Conservation (phyloP, 30 jellyfish, hydroid and myxozoan genomes). For the Aurelia aurita complex sp. Pacific region DNA sequence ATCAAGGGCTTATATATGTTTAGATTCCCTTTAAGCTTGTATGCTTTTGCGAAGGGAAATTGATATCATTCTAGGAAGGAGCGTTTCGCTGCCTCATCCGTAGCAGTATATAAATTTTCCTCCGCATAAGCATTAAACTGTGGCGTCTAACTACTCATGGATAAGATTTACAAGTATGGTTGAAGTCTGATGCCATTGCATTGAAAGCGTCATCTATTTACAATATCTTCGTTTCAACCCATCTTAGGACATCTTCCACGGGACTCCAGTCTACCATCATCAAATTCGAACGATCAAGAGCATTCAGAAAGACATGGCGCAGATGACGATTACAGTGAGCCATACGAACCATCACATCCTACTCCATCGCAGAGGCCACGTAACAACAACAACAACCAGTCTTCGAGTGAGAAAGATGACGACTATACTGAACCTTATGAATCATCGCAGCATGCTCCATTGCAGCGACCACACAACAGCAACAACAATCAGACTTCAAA, state of each 20-base stretch:
- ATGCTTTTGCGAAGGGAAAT: too few relatives aligned
- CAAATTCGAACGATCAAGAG: background rate
- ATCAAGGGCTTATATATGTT: too few relatives aligned
- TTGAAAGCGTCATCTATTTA: too few relatives aligned
- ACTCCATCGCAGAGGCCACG: background rate
- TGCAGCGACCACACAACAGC: background rate
- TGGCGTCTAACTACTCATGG: too few relatives aligned
- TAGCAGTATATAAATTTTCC: too few relatives aligned
- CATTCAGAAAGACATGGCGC: background rate
- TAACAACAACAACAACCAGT: background rate
- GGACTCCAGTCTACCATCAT: background rate
- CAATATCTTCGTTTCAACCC: too few relatives aligned
- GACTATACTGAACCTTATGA: constrained; percentile 60
- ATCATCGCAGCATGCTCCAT: background rate
- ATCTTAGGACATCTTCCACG: background rate
- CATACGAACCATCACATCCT: constrained; percentile 12
- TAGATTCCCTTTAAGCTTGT: too few relatives aligned
- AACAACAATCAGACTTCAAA: constrained; percentile 26
- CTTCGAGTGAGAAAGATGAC: background rate
- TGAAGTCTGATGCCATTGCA: too few relatives aligned
- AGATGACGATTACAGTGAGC: constrained; percentile 30
- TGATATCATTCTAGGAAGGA: too few relatives aligned
- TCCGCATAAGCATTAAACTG: too few relatives aligned
- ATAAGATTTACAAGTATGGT: too few relatives aligned
- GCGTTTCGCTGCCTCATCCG: too few relatives aligned